Evolutionary conservation across 2,888 invertebrate genomes (phyloP).

Genomic region (Neria commutata): DNA sequence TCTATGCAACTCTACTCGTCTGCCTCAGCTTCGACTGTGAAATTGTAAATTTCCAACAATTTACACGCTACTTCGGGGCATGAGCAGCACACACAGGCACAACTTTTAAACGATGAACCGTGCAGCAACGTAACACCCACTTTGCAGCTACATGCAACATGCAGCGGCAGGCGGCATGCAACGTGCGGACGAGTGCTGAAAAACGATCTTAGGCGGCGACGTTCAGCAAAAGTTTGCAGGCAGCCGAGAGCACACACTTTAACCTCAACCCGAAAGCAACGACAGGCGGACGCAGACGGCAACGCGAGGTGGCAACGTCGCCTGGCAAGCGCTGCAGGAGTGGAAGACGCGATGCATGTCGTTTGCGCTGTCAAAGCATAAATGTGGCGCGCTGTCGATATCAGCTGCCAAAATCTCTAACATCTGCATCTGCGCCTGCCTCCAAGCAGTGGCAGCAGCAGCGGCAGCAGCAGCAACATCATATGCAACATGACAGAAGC

Average conservation of each 20-base stretch:
- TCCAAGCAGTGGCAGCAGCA: constrained; percentile 1
- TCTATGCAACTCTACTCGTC: too few species aligned
- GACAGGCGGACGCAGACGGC: not conserved
- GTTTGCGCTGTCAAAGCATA: constrained; percentile 23
- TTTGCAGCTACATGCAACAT: constrained; percentile 17
- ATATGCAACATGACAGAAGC: not conserved
- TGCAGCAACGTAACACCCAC: constrained; percentile 27
- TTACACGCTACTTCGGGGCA: constrained; percentile 36
- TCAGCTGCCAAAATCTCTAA: constrained; percentile 31
- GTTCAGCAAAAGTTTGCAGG: not conserved
- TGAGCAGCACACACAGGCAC: constrained; percentile 6
- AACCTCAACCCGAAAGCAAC: constrained; percentile 16
- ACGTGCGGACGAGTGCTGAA: not conserved
- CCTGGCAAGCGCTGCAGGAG: not conserved
- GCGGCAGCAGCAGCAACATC: constrained; percentile 3
- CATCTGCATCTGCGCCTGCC: constrained; percentile 33
- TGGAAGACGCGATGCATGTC: constrained; percentile 16
- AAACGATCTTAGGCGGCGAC: not conserved
- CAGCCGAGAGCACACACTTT: constrained; percentile 24
- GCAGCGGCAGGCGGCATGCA: not conserved
- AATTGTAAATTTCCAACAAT: constrained; percentile 35
- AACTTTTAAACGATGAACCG: constrained; percentile 16
- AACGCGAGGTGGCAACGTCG: not conserved
- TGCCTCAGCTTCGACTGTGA: too few species aligned
- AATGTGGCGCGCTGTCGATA: constrained; percentile 28